Evolutionary conservation across 92 coral and sea anemone species (phyloP).

Genomic region (Diadumene lineata): DNA sequence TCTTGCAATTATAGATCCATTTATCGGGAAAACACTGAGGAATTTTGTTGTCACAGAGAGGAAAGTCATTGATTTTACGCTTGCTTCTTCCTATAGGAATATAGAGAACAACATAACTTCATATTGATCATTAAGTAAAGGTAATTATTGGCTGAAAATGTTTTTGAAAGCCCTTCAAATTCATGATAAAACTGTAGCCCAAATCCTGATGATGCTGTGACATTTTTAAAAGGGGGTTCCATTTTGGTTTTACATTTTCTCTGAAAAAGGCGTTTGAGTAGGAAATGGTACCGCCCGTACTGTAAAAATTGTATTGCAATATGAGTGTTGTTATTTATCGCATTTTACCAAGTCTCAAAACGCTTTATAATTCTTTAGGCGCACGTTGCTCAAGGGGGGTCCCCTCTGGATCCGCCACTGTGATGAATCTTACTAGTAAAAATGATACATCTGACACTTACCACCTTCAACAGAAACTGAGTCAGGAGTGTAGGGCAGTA

Average conservation of each 20-base stretch:
- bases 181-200: too few species aligned
- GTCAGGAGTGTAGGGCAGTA: conserved; percentile 17
- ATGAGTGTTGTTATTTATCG: too few species aligned
- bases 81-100: neutral
- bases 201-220: too few species aligned
- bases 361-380: too few species aligned
- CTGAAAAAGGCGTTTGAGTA: too few species aligned
- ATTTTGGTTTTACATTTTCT: too few species aligned
- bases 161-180: neutral
- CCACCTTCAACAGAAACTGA: conserved; percentile 11
- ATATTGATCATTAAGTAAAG: neutral
- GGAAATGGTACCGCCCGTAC: too few species aligned
- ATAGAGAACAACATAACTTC: neutral
- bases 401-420: neutral
- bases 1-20: neutral
- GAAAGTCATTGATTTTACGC: neutral
- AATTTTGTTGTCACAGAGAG: neutral
- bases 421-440: neutral
- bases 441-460: too few species aligned
- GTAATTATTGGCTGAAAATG: neutral
- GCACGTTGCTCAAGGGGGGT: neutral
- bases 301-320: too few species aligned
- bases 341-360: too few species aligned
- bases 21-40: neutral
- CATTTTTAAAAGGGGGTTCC: too few species aligned